A percentile compares a stretch with the other conserved stretches of the same genome.
These are phyloP conservation scores for Dysidea cf. avara DNA, from an alignment of 37 sponge, comb jelly and placozoan genomes.

Conservation along the genomic window DNA sequence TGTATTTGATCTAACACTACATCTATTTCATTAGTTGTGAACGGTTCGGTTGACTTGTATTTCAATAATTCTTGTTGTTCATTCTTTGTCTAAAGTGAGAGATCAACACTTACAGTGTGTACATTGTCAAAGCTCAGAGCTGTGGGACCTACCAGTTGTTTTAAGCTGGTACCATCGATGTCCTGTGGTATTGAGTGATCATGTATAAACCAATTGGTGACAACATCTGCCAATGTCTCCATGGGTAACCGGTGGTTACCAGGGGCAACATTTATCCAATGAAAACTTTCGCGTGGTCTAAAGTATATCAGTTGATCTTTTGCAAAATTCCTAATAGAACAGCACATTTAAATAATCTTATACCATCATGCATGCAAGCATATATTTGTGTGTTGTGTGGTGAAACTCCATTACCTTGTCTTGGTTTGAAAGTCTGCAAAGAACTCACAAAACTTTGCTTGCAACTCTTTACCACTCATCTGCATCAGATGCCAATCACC, in stretches of 20 bases:
- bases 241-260: conserved; percentile 13
- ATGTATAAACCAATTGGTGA: conserved; percentile 43
- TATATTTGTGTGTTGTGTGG: neutral
- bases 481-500: neutral
- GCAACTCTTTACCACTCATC: conserved; percentile 23
- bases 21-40: too few species aligned
- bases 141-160: conserved; percentile 47
- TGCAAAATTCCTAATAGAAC: conserved; percentile 46
- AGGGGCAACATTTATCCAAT: conserved; percentile 74
- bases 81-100: too few species aligned
- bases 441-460: conserved; percentile 43
- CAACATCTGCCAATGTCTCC: conserved; percentile 28
- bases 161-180: conserved; percentile 54
- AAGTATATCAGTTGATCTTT: conserved; percentile 54
- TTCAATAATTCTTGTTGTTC: too few species aligned
- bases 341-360: neutral
- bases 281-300: conserved; percentile 42
- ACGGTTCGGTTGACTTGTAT: too few species aligned
- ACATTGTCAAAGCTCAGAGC: too few species aligned
- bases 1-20: too few species aligned
- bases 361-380: neutral
- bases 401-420: conserved; percentile 48
- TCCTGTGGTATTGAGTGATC: conserved; percentile 43
- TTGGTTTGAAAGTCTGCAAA: conserved; percentile 48
- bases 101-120: too few species aligned